Evolutionary conservation across 2,113 vertebrate species (phyloP).

Genomic region (Nannospalax galili): DNA sequence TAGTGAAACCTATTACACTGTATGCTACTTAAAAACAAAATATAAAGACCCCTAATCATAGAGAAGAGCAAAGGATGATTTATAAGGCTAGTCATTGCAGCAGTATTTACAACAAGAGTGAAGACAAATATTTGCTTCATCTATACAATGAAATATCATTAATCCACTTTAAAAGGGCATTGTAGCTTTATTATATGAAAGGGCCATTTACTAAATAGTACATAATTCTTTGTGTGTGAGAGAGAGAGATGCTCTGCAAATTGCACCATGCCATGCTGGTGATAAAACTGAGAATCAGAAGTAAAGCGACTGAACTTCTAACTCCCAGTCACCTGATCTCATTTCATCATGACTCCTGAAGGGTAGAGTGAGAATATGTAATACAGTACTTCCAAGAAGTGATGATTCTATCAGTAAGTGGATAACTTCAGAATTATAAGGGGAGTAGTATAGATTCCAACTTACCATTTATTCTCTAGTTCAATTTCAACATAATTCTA

Average conservation of each 20-base stretch:
- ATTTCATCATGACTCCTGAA: neutral
- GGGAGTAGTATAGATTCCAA: neutral
- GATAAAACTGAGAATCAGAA: neutral
- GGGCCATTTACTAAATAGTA: neutral
- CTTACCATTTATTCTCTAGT: constrained; percentile 2
- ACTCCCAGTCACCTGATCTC: neutral
- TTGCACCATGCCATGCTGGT: neutral
- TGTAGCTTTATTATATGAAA: neutral
- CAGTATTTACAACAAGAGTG: neutral
- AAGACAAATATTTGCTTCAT: neutral
- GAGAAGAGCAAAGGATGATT: neutral
- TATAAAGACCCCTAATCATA: neutral
- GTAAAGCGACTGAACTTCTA: neutral
- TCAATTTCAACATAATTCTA: constrained; percentile 20
- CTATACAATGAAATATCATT: neutral
- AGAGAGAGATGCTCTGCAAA: neutral
- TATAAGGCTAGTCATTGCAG: neutral
- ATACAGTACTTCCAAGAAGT: neutral
- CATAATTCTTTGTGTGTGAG: neutral
- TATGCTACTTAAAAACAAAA: neutral
- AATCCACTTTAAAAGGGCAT: neutral
- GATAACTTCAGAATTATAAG: neutral
- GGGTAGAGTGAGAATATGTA: neutral
- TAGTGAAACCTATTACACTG: too few relatives aligned
- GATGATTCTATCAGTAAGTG: neutral